phyloP scores from a whole-genome alignment of 2,113 vertebrate species.

The Sisor rabdophorus region DNA sequence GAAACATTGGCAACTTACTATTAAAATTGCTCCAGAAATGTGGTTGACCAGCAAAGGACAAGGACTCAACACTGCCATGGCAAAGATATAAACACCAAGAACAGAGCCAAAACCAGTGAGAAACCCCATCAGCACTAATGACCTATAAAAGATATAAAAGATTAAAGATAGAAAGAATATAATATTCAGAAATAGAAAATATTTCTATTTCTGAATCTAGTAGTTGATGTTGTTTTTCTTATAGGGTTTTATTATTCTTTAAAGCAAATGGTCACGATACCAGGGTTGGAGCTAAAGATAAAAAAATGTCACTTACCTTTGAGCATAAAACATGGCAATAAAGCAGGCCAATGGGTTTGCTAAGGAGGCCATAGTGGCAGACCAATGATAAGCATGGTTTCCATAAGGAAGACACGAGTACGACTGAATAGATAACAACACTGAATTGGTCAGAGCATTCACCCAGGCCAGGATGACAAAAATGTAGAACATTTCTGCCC shows the following conservation, averaged over 20 bases:
- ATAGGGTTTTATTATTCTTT: background rate
- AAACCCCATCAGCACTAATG: conserved; percentile 63
- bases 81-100: conserved; percentile 67
- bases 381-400: conserved; percentile 69
- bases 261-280: no score
- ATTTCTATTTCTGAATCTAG: background rate
- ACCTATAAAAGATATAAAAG: conserved; percentile 55
- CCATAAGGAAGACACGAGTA: conserved; percentile 81
- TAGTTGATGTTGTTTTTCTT: background rate
- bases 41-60: conserved; percentile 66
- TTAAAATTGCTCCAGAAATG: conserved; percentile 58
- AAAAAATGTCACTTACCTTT: conserved; percentile 60
- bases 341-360: conserved; percentile 79
- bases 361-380: conserved; percentile 68
- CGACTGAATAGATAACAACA: conserved; percentile 77
- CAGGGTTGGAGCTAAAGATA: no score
- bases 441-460: conserved; percentile 72
- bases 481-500: conserved; percentile 65
- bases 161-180: no score
- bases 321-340: conserved; percentile 68
- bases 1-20: conserved; percentile 62
- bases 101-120: conserved; percentile 60
- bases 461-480: conserved; percentile 71
- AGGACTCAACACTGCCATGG: conserved; percentile 68
- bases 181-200: no score